Base-by-base conservation (phyloP, 2,888 invertebrate species). In the Artemia sinica region DNA sequence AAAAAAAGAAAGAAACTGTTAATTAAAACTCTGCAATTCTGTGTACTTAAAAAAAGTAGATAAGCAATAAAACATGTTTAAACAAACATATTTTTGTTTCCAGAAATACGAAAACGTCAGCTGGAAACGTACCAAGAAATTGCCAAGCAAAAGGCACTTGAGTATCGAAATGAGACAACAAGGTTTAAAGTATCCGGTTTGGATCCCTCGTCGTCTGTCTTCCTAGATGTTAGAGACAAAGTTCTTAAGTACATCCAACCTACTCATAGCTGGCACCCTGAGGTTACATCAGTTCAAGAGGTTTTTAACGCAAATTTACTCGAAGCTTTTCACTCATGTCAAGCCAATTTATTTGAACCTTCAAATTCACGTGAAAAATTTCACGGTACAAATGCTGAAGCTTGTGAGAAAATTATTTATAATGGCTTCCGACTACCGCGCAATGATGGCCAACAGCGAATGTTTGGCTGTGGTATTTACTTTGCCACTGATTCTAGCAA, bases 401-500 rank as follows among this genome's bases (percentile, higher is more conserved):
- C 66, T 7, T 65, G 65, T 8, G 66, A 69, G 1, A 65, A 65
- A 13, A 69, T 69, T 28, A 66, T 66, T 14, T 9, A 28, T 14
- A 14, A 66, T 48, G 69, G 69, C 14, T 69, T 69, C 69, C 49
- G 48, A 28, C 13, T 69, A 49, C 69, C 69, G 11, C 12, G 28
- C 14, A 28, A 28, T 28, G 28, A 28, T 28, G n/a, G 9, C n/a
- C n/a, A 48, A 9, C 1, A 41, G 3, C 66, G 69, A 14, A 69
- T 69, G 69, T 69, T 48, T 41, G 69, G 69, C n/a, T 18, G 14
- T 28, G 69, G 69, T 8, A 49, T 69, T 14, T 69, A 69, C n/a
- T 69, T 69, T 18, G 66, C 69, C 8, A 69, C 69, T 13, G 69
- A 69, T 49, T 66, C 66, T 66, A 69, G 69, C 69, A 69, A 69